Evolutionary conservation across 1,140 invertebrate genomes (phyloP).

Genomic region (Eulimnadia texana): DNA sequence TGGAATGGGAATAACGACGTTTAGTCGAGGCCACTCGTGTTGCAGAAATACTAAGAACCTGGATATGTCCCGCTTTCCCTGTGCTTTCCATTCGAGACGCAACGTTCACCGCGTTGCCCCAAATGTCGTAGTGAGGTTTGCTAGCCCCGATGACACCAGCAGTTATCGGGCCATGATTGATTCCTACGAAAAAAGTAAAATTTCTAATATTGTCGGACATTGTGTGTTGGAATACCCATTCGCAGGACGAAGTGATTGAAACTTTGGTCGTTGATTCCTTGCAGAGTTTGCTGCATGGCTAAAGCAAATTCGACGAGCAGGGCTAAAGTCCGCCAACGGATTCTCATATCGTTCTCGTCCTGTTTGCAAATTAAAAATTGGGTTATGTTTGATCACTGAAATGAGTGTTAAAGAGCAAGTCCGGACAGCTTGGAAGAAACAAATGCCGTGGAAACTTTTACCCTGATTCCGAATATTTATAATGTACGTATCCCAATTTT

Average conservation of each 20-base stretch:
- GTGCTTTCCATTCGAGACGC: slow-evolving; percentile 93
- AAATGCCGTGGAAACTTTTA: no score
- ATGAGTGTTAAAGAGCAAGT: no score
- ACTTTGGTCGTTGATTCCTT: slow-evolving; percentile 83
- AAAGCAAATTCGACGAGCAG: slow-evolving; percentile 78
- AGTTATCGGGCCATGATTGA: slow-evolving; percentile 89
- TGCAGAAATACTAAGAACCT: slow-evolving; percentile 39
- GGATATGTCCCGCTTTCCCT: slow-evolving; percentile 84
- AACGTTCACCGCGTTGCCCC: slow-evolving; percentile 92
- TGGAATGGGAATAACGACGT: slow-evolving; percentile 27
- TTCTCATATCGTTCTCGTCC: slow-evolving; percentile 44
- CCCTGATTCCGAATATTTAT: no score
- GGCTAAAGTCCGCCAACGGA: slow-evolving; percentile 69
- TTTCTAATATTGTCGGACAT: neutral
- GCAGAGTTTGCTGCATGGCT: slow-evolving; percentile 72
- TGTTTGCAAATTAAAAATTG: no score
- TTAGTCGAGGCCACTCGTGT: neutral
- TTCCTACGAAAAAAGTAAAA: slow-evolving; percentile 36
- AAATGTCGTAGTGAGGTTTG: slow-evolving; percentile 92
- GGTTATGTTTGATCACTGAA: no score
- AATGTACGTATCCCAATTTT: no score
- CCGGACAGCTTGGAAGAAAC: no score
- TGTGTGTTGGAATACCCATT: slow-evolving; percentile 43
- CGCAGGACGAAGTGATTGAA: slow-evolving; percentile 90
- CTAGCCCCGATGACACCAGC: slow-evolving; percentile 86